phyloP scores from a whole-genome alignment of 2,888 invertebrate genomes.

The Nomada goodeniana region DNA sequence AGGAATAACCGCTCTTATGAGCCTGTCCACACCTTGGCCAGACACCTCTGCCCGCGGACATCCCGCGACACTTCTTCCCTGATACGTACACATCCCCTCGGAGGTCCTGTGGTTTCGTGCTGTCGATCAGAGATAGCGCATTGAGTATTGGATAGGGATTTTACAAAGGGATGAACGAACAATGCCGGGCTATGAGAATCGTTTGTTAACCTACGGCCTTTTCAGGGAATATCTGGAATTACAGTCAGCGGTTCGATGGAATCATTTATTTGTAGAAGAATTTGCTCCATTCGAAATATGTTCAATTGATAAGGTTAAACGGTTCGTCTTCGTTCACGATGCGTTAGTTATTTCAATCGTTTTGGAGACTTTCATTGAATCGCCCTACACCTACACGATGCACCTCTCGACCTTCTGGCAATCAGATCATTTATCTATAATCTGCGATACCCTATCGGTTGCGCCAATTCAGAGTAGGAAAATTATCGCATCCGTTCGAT shows the following conservation, averaged over 20 bases:
- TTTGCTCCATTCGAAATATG: too few species aligned
- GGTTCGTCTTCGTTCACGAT: too few species aligned
- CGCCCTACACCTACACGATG: too few species aligned
- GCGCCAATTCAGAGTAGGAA: neutral
- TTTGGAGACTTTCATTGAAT: too few species aligned
- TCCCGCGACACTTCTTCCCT: neutral
- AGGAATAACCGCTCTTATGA: slow-evolving; percentile 8
- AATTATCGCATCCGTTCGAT: neutral
- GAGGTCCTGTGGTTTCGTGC: neutral
- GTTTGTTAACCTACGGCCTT: too few species aligned
- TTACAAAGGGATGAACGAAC: neutral
- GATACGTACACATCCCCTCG: neutral
- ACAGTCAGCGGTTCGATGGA: too few species aligned
- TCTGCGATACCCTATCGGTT: neutral
- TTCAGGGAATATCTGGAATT: neutral
- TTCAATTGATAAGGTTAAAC: too few species aligned
- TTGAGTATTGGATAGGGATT: neutral
- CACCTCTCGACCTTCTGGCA: too few species aligned
- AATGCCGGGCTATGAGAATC: too few species aligned
- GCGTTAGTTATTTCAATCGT: too few species aligned
- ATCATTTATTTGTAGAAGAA: too few species aligned
- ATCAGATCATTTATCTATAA: too few species aligned
- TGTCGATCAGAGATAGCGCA: neutral
- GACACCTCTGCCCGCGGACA: neutral
- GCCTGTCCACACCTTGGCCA: slow-evolving; percentile 1